These are phyloP conservation scores for Dorcus parallelipipedus DNA, from an alignment of 2,888 invertebrate genomes.

Conservation along the genomic window DNA sequence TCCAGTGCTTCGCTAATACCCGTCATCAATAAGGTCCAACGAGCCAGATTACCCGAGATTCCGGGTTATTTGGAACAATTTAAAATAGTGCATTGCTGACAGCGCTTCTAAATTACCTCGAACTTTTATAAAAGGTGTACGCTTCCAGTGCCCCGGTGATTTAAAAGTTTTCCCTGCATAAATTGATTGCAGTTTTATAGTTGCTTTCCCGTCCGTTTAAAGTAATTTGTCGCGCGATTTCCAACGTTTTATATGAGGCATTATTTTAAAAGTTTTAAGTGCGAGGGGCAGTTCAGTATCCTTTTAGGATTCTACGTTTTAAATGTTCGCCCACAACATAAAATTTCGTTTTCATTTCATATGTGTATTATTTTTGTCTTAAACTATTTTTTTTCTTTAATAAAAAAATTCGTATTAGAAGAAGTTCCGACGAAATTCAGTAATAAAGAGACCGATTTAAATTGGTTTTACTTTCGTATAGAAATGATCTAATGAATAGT, in stretches of 20 bases:
- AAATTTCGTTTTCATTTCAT: no score
- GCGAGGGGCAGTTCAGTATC: no score
- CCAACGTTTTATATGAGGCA: neutral
- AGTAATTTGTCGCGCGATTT: neutral
- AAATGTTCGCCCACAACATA: no score
- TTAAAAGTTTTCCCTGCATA: neutral
- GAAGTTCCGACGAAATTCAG: no score
- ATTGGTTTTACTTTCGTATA: no score
- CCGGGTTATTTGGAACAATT: conserved; percentile 25
- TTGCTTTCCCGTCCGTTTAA: neutral
- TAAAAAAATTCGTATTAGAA: no score
- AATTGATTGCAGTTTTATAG: conserved; percentile 3
- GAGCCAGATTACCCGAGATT: conserved; percentile 22
- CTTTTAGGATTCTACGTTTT: no score
- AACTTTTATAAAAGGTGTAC: conserved; percentile 1
- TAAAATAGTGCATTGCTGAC: conserved; percentile 9
- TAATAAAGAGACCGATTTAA: no score
- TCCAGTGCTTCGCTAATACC: conserved; percentile 19
- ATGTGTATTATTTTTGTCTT: no score
- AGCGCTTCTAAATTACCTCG: neutral
- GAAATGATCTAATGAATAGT: no score
- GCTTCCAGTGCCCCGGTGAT: neutral
- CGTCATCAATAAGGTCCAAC: conserved; percentile 25
- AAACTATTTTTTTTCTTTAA: no score
- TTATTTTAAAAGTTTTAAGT: neutral